phyloP scores from a whole-genome alignment of 2,888 invertebrate genomes.

The Blastobasis lacticolella region DNA sequence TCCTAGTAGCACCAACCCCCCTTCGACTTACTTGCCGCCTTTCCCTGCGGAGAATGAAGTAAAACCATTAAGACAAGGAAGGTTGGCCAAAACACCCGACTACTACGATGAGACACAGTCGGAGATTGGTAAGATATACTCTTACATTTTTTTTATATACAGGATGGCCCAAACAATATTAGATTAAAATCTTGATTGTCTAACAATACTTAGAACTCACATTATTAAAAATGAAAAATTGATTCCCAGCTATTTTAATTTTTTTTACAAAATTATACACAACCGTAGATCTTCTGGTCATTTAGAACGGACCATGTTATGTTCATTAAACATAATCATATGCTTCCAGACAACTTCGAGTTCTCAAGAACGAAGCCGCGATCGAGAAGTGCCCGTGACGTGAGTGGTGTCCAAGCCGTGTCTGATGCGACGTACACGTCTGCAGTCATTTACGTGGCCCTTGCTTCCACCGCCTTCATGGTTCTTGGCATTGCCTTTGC shows the following conservation, averaged over 20 bases:
- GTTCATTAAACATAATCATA: constrained; percentile 1
- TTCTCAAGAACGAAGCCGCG: constrained; percentile 48
- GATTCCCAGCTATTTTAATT: too few species aligned
- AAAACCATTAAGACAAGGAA: constrained; percentile 34
- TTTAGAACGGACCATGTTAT: too few species aligned
- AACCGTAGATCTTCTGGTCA: too few species aligned
- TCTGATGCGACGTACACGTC: constrained; percentile 24
- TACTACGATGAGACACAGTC: constrained; percentile 40
- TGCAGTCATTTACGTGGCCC: constrained; percentile 33
- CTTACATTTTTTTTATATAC: too few species aligned
- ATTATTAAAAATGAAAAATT: too few species aligned
- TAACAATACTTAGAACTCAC: too few species aligned
- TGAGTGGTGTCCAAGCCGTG: constrained; percentile 26
- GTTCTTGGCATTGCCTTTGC: constrained; percentile 29
- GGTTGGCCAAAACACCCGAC: constrained; percentile 37
- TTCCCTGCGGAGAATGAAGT: constrained; percentile 58
- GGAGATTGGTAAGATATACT: constrained; percentile 38
- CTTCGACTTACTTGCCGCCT: constrained; percentile 64
- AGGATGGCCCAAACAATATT: too few species aligned
- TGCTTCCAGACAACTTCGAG: constrained; percentile 54
- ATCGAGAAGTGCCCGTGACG: constrained; percentile 47
- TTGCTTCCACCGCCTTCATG: constrained; percentile 39
- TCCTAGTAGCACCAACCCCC: constrained; percentile 54
- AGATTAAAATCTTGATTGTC: too few species aligned
- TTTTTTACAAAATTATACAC: too few species aligned